Evolutionary conservation across 2,888 invertebrate species (phyloP).

Genomic region (Tyria jacobaeae): DNA sequence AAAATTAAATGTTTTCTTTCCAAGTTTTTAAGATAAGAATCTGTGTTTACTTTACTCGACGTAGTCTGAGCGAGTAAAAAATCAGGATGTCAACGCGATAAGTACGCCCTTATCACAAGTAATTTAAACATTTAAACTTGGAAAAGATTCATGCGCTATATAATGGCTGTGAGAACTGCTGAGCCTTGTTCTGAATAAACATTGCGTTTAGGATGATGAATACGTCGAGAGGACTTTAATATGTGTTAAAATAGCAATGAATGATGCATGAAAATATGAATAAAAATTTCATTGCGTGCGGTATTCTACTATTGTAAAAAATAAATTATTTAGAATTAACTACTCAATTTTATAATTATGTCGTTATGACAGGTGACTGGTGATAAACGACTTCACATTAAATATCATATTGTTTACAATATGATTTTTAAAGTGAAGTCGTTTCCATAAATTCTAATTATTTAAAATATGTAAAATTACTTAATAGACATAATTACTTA

Average conservation of each 20-base stretch:
- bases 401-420: too few species aligned
- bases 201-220: constrained; percentile 20
- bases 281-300: constrained; percentile 34
- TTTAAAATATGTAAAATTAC: too few species aligned
- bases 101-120: constrained; percentile 56
- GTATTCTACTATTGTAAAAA: constrained; percentile 30
- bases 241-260: constrained; percentile 18
- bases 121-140: constrained; percentile 37
- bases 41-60: constrained; percentile 71
- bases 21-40: constrained; percentile 70
- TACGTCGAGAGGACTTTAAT: constrained; percentile 14
- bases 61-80: constrained; percentile 73
- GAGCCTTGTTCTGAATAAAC: constrained; percentile 15
- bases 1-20: constrained; percentile 66
- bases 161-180: constrained; percentile 31
- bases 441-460: too few species aligned
- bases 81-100: constrained; percentile 77
- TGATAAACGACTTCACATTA: too few species aligned
- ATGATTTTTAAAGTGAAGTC: too few species aligned
- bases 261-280: constrained; percentile 46
- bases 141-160: constrained; percentile 34
- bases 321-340: constrained; percentile 43
- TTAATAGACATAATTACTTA: too few species aligned
- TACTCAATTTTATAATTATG: constrained; percentile 39
- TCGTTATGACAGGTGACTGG: too few species aligned